Evolutionary conservation across 2,797 vertebrate genomes (phyloP).

Genomic region (Triplophysa yarkandensis): DNA sequence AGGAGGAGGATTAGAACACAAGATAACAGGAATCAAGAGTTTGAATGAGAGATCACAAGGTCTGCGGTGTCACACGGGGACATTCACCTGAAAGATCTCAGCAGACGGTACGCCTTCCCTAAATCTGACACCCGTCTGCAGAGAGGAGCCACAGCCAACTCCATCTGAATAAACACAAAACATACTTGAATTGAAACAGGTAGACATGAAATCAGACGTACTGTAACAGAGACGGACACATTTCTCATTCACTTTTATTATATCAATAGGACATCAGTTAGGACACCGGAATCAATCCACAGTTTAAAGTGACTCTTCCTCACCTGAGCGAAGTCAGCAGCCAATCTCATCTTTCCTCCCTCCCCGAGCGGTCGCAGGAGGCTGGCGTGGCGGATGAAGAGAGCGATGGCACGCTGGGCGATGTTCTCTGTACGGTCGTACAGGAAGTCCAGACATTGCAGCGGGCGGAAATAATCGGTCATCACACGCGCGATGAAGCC

Average conservation of each 20-base stretch:
- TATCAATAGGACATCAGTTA: background rate
- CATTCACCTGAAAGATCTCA: slow-evolving; percentile 92
- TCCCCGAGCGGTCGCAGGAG: slow-evolving; percentile 89
- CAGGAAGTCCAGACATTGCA: slow-evolving; percentile 92
- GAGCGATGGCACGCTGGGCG: slow-evolving; percentile 86
- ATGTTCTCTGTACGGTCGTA: slow-evolving; percentile 89
- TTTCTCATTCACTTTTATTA: background rate
- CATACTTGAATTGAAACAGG: background rate
- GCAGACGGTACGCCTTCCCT: slow-evolving; percentile 89
- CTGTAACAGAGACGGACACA: background rate
- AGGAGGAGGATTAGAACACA: background rate
- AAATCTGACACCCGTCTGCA: slow-evolving; percentile 93
- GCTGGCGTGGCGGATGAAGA: slow-evolving; percentile 90
- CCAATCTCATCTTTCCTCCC: slow-evolving; percentile 93
- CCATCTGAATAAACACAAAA: slow-evolving; percentile 93
- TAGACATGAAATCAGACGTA: background rate
- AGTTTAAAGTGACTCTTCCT: slow-evolving; percentile 20
- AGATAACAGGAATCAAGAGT: slow-evolving; percentile 13
- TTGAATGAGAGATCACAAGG: slow-evolving; percentile 7
- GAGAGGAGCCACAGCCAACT: slow-evolving; percentile 90
- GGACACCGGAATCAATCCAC: background rate
- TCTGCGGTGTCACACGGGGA: background rate
- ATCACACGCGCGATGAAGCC: slow-evolving; percentile 91
- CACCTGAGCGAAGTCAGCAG: slow-evolving; percentile 96
- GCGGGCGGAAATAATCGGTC: slow-evolving; percentile 91